Base-by-base conservation (phyloP, 2,888 invertebrate genomes). In the Tortrix viridana region DNA sequence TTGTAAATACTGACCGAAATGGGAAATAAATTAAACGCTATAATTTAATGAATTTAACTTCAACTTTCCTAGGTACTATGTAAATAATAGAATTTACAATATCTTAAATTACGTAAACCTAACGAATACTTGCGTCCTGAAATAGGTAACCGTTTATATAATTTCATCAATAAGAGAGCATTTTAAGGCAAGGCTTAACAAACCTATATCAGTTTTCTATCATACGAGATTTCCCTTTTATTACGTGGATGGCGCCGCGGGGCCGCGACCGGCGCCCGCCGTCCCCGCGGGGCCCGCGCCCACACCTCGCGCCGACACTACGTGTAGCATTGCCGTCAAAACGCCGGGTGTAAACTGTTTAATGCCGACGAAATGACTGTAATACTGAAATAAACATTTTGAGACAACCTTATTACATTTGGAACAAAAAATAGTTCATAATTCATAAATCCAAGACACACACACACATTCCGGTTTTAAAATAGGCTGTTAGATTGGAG, bases 1-100 rank as follows among this genome's bases (percentile, higher is more conserved):
- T 79, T 81, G 85, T 88, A 90, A 92, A 92, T 92, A 92, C 92
- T 92, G 92, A 92, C 92, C 92, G 89, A 90, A 88, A 87, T 79
- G 88, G 86, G 89, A 89, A 89, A 92, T 89, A 89, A 92, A 87
- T 88, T 88, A 89, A 76, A 89, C 78, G 81, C 81, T 84, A 88
- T 79, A 81, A 81, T 84, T 84, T 84, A 83, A 79, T 79, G 77
- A 82, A 81, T 81, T 77, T 72, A 79, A 78, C 70, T 81, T 77
- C 72, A 78, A 78, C 70, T 75, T 75, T 77, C 80, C 67, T 57
- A 57, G 38, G 44, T 72, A 73, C 80, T 86, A 85, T 77, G 79
- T 85, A 85, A 87, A 85, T 81, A 86, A 86, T 82, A 76, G 76
- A 83, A 86, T 88, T 79, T 89, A 90, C 89, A 91, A 80, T 88